A percentile compares a stretch with the other conserved stretches of the same genome.
phyloP scores from a whole-genome alignment of 2,888 invertebrate species.

The Timandra comae region DNA sequence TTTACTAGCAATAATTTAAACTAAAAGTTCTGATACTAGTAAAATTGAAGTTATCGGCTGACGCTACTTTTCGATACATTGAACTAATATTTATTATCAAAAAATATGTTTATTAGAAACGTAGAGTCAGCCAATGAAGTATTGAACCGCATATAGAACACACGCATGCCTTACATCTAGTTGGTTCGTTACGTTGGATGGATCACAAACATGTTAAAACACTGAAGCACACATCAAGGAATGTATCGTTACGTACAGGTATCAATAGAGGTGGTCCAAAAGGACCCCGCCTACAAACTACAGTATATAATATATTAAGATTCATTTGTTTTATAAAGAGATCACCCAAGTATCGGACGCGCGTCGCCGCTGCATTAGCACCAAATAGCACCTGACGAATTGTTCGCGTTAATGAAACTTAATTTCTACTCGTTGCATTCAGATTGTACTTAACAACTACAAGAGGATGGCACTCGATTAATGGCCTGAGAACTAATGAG shows the following conservation, averaged over 20 bases:
- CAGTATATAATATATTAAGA: slow-evolving; percentile 65
- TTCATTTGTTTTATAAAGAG: slow-evolving; percentile 63
- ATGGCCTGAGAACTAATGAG: slow-evolving; percentile 76
- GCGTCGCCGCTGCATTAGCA: slow-evolving; percentile 58
- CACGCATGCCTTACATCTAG: slow-evolving; percentile 67
- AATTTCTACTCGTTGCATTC: slow-evolving; percentile 43
- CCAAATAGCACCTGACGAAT: slow-evolving; percentile 41
- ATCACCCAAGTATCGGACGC: slow-evolving; percentile 59
- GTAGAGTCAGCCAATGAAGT: slow-evolving; percentile 48
- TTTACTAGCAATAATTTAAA: slow-evolving; percentile 38
- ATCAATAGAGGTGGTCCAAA: slow-evolving; percentile 61
- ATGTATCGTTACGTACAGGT: slow-evolving; percentile 74
- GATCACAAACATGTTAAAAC: slow-evolving; percentile 73
- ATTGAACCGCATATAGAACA: slow-evolving; percentile 53
- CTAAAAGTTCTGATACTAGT: slow-evolving; percentile 39
- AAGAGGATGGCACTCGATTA: slow-evolving; percentile 74
- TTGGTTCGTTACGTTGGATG: slow-evolving; percentile 61
- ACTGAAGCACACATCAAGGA: slow-evolving; percentile 73
- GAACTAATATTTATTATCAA: slow-evolving; percentile 3
- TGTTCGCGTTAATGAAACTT: slow-evolving; percentile 27
- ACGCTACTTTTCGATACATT: slow-evolving; percentile 33
- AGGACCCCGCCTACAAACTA: slow-evolving; percentile 31
- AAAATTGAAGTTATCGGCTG: slow-evolving; percentile 46
- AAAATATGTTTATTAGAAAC: slow-evolving; percentile 21
- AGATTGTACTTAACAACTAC: slow-evolving; percentile 65